These are phyloP conservation scores for Xyliphius kryptos DNA, from an alignment of 2,113 vertebrate species.

Conservation along the genomic window DNA sequence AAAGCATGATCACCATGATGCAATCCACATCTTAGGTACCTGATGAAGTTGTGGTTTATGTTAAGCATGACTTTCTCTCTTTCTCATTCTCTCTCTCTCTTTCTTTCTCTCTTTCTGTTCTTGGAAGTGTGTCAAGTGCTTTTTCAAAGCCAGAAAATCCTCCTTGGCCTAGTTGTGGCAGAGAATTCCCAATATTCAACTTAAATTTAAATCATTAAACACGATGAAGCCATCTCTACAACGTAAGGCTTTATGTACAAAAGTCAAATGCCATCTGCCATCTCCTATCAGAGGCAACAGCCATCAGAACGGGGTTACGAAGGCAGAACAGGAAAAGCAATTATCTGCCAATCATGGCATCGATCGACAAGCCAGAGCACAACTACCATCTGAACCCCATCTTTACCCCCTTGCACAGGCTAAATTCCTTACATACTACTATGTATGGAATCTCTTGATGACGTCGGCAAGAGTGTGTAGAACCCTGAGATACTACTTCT, in stretches of 20 bases:
- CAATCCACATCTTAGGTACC: too few species aligned
- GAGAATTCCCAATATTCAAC: conserved; percentile 61
- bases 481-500: too few species aligned
- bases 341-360: conserved; percentile 79
- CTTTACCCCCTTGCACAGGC: conserved; percentile 35
- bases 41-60: too few species aligned
- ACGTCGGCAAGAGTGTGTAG: too few species aligned
- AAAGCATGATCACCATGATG: too few species aligned
- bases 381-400: too few species aligned
- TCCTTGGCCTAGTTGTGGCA: conserved; percentile 31
- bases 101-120: too few species aligned
- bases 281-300: conserved; percentile 71
- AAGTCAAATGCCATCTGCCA: conserved; percentile 73
- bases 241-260: conserved; percentile 65
- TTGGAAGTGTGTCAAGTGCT: too few species aligned
- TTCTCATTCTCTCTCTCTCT: too few species aligned
- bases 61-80: too few species aligned
- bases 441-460: too few species aligned
- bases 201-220: conserved; percentile 70
- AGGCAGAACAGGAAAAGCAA: conserved; percentile 75
- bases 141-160: too few species aligned
- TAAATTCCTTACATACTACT: conserved; percentile 43
- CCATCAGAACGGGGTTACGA: conserved; percentile 70
- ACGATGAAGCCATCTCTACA: conserved; percentile 68
- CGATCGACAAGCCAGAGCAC: conserved; percentile 70